Base-by-base conservation (phyloP, 2,888 invertebrate genomes). In the Torymus texanus region DNA sequence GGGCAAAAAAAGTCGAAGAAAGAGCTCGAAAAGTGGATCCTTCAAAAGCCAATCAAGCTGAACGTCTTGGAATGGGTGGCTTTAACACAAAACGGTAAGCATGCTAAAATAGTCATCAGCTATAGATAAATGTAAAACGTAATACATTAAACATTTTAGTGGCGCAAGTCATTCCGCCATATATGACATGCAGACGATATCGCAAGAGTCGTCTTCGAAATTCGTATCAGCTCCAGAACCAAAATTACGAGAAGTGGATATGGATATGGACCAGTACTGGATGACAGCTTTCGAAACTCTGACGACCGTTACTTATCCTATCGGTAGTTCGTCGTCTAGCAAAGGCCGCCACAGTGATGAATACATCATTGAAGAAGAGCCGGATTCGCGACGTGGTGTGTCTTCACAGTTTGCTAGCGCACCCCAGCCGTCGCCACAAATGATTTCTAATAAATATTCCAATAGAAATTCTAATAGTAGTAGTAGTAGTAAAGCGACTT, bases 51-150 rank as follows among this genome's bases (percentile, higher is more conserved):
- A 94, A 95, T 83, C 96, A 97, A 90, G 92, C 96, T 86, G 98
- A 98, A 90, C 93, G 99, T 70, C 93, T 99, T 66, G 99, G 98
- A 85, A 98, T 98, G 96, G 98, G 96, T 41, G 41, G 41, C 80
- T 94, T 94, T 85, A 92, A 92, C 63, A 87, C 91, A 56, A 91
- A 92, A 87, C 89, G 91, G 93, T 93, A 89, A 88, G 88, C 83
- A 73, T 21, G 56, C 29, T 68, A 56, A 66, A 55, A 51, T 10
- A 58, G 53, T 18, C 56, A 83, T 21, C 12, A 21, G 13, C 10
- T 14, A 53, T 29, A 50, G 29, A 51, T 50, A 50, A 16, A 87
- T 87, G 0, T 61, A 53, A 14, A 65, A 4, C 18, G 5, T 41
- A 61, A 56, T 24, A 16, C 41, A 8, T 8, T 41, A 41, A 41